These are phyloP conservation scores for Eurytoma californica DNA, from an alignment of 2,888 invertebrate genomes.

Conservation along the genomic window DNA sequence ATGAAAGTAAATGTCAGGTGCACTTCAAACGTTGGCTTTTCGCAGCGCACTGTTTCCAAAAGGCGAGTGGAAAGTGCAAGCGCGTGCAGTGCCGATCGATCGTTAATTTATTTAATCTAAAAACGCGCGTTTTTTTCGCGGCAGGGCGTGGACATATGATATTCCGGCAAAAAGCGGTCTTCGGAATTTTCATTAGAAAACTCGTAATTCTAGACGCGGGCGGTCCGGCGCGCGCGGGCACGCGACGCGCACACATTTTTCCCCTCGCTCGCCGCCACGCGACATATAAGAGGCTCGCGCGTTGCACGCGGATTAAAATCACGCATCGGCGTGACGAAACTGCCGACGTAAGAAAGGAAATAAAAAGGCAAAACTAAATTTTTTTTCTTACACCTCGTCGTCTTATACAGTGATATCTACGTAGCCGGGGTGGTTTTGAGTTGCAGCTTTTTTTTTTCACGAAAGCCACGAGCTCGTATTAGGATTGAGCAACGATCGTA, in stretches of 20 bases:
- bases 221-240: background rate
- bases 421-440: too few species aligned
- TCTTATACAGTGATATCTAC: too few species aligned
- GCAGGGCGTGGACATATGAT: background rate
- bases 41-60: too few species aligned
- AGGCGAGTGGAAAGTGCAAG: background rate
- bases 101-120: conserved; percentile 2
- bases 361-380: too few species aligned
- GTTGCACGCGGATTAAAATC: conserved; percentile 8
- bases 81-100: background rate
- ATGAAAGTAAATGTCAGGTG: too few species aligned
- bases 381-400: too few species aligned
- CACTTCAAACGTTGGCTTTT: too few species aligned
- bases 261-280: background rate
- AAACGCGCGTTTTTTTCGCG: background rate
- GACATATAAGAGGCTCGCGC: conserved; percentile 6
- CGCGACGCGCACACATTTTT: background rate
- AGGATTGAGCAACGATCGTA: too few species aligned
- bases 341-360: background rate
- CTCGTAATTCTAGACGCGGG: conserved; percentile 40
- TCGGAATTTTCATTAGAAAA: conserved; percentile 40
- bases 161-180: conserved; percentile 17
- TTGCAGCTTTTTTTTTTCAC: too few species aligned
- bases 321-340: background rate
- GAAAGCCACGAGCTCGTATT: too few species aligned